Base-by-base conservation (phyloP, 1,140 invertebrate genomes). In the Octopus sinensis region DNA sequence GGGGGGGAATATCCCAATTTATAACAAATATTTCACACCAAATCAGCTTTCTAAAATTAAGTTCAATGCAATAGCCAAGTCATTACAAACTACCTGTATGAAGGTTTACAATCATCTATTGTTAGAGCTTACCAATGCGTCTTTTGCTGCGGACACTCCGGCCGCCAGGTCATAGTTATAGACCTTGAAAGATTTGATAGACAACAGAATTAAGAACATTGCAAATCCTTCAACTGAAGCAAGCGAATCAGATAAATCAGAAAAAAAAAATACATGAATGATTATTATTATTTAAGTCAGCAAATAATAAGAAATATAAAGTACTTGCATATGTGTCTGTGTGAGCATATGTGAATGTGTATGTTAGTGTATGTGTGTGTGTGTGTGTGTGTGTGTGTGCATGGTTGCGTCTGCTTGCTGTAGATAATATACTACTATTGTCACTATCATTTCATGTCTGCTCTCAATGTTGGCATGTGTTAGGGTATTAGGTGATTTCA, bases 111-210 rank as follows among this genome's bases (percentile, higher is more conserved):
- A 43, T 43, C 30, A 43, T 43, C 13, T 73, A 73, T 23, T 13
- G 13, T 77, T 51, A 51, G 43, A 43, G 76, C 76, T 77, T 77
- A 77, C 76, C 76, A 77, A 52, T 77, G 43, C 76, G 17, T 77
- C 76, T 9, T 51, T 77, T 77, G 76, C 52, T 43, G 43, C 76
- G 52, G 17, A 52, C 76, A 77, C 17, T 53, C 76, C 76, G 6
- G 30, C n/a, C 76, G 76, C 52, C 76, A 77, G 52, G 52, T 77
- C 76, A 77, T 77, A 77, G 76, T 51, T 77, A 77, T 77, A 77
- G n/a, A 77, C 76, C 76, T 77, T 77, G 12, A 77, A 77, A 77
- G 68, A 77, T 77, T 77, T 51, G 76, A 77, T 51, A 77, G 76
- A 77, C 30, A 53, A 13, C 23, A 77, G 17, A 73, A n/a, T 73